Percentiles rank a stretch among this genome's conserved stretches.
These are phyloP conservation scores for Carterocephalus palaemon DNA, from an alignment of 2,888 invertebrate species.

Conservation along the genomic window DNA sequence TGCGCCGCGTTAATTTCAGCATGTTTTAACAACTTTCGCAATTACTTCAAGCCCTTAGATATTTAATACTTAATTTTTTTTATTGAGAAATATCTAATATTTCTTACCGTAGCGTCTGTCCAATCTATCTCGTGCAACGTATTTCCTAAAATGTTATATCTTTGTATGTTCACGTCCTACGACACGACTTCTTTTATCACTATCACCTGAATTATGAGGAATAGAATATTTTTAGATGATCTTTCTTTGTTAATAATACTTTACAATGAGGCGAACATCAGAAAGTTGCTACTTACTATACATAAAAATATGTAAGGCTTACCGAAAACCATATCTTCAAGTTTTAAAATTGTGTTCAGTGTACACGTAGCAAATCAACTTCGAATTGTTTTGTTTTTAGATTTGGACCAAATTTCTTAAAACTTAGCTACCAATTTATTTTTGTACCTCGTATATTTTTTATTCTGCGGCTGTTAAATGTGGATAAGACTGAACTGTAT, in stretches of 20 bases:
- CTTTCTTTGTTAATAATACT: slow-evolving; percentile 69
- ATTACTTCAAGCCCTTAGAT: slow-evolving; percentile 18
- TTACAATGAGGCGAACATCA: slow-evolving; percentile 46
- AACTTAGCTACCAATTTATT: slow-evolving; percentile 41
- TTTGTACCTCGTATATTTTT: slow-evolving; percentile 41
- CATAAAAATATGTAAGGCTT: slow-evolving; percentile 56
- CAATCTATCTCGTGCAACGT: slow-evolving; percentile 30
- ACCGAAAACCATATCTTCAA: slow-evolving; percentile 50
- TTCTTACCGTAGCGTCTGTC: slow-evolving; percentile 24
- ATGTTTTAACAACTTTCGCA: slow-evolving; percentile 12
- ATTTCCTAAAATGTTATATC: slow-evolving; percentile 36
- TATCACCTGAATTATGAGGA: slow-evolving; percentile 44
- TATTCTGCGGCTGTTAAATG: slow-evolving; percentile 32
- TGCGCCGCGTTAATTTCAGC: slow-evolving; percentile 27
- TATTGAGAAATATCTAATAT: slow-evolving; percentile 16
- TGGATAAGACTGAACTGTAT: slow-evolving; percentile 14
- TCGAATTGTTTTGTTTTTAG: slow-evolving; percentile 34
- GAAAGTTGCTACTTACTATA: slow-evolving; percentile 49
- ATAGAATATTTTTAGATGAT: slow-evolving; percentile 75
- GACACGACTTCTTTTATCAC: slow-evolving; percentile 43
- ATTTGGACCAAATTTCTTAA: slow-evolving; percentile 59
- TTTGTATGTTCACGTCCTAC: slow-evolving; percentile 52
- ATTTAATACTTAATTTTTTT: slow-evolving; percentile 19
- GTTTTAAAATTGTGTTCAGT: slow-evolving; percentile 40
- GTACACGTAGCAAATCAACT: slow-evolving; percentile 29